phyloP scores from a whole-genome alignment of 2,888 invertebrate genomes.

The Agrochola lota region DNA sequence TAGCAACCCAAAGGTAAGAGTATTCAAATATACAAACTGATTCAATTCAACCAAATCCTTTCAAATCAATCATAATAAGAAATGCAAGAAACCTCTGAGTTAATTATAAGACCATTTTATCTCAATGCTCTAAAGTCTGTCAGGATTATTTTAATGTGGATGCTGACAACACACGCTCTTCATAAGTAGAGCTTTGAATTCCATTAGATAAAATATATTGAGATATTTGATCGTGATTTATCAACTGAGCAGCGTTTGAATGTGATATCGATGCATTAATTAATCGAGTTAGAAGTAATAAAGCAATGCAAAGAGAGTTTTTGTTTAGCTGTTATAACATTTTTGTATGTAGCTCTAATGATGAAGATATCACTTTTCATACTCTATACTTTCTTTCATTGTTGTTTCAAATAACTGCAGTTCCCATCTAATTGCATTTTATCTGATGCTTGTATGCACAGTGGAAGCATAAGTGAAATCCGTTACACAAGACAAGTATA shows the following conservation, averaged over 20 bases:
- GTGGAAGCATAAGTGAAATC: slow-evolving; percentile 26
- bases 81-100: slow-evolving; percentile 43
- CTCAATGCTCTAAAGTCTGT: slow-evolving; percentile 72
- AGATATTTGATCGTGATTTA: slow-evolving; percentile 47
- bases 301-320: background rate
- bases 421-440: slow-evolving; percentile 57
- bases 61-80: slow-evolving; percentile 53
- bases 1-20: background rate
- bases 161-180: slow-evolving; percentile 50
- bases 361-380: slow-evolving; percentile 33
- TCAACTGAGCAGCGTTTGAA: slow-evolving; percentile 33
- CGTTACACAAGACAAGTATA: slow-evolving; percentile 30
- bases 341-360: slow-evolving; percentile 19
- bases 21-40: slow-evolving; percentile 18
- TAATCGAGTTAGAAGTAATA: slow-evolving; percentile 10
- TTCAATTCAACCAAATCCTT: slow-evolving; percentile 34
- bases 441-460: slow-evolving; percentile 56
- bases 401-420: slow-evolving; percentile 43
- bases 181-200: slow-evolving; percentile 66
- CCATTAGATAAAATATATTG: slow-evolving; percentile 63
- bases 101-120: slow-evolving; percentile 69
- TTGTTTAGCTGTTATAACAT: slow-evolving; percentile 1
- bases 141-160: slow-evolving; percentile 74
- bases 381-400: slow-evolving; percentile 44
- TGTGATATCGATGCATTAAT: slow-evolving; percentile 31